A percentile compares a stretch with the other conserved stretches of the same genome.
Evolutionary conservation across 37 sponge, comb jelly and placozoan genomes (phyloP).

Genomic region (Halichondria panicea): DNA sequence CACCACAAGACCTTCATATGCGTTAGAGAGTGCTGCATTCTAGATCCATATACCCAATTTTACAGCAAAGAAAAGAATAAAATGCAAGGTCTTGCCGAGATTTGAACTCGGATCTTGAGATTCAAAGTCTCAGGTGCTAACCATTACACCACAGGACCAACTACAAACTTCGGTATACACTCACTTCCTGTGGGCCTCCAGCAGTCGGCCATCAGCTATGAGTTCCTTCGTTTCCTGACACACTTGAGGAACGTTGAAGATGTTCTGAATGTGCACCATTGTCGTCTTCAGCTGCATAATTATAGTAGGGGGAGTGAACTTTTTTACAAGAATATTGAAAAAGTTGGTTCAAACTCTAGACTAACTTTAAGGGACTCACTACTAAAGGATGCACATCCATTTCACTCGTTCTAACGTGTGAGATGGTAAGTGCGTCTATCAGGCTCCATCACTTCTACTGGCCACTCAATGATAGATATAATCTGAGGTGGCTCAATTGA

Average conservation of each 20-base stretch:
- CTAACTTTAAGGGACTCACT: too few relatives aligned
- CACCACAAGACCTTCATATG: too few relatives aligned
- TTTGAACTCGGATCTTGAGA: too few relatives aligned
- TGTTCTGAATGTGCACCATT: constrained; percentile 75
- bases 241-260: constrained; percentile 74
- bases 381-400: too few relatives aligned
- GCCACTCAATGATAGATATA: background rate
- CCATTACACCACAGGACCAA: too few relatives aligned
- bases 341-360: too few relatives aligned
- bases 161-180: too few relatives aligned
- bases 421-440: background rate
- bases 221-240: constrained; percentile 57
- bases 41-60: background rate
- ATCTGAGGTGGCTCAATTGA: background rate
- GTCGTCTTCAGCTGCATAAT: constrained; percentile 77
- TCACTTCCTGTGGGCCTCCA: constrained; percentile 76
- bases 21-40: too few relatives aligned
- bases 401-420: too few relatives aligned
- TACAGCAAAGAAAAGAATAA: background rate
- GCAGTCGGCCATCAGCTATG: constrained; percentile 42
- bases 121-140: too few relatives aligned
- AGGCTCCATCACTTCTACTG: background rate
- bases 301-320: background rate
- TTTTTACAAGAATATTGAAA: too few relatives aligned
- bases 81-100: background rate